A percentile compares a stretch with the other conserved stretches of the same genome.
phyloP scores from a whole-genome alignment of 2,113 vertebrate genomes.

The Suncus etruscus region DNA sequence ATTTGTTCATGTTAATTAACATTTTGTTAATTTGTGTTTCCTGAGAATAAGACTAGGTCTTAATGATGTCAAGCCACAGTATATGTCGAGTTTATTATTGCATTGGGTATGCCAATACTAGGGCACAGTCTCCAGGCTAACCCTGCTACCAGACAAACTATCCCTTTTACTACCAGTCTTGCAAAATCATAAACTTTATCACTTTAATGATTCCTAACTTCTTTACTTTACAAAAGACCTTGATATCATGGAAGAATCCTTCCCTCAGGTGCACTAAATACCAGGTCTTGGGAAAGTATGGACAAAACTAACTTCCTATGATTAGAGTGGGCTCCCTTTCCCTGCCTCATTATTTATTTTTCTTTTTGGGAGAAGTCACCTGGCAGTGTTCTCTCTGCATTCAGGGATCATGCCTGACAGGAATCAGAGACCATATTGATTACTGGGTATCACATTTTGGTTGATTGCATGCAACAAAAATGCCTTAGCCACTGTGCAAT shows the following conservation, averaged over 20 bases:
- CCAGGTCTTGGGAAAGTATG: too few relatives aligned
- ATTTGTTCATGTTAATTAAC: background rate
- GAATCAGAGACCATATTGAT: too few relatives aligned
- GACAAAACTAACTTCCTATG: background rate
- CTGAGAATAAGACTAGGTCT: background rate
- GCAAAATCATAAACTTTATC: background rate
- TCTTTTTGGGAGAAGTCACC: too few relatives aligned
- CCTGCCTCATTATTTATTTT: background rate
- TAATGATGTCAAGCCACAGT: too few relatives aligned
- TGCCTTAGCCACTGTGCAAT: too few relatives aligned
- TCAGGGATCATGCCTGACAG: too few relatives aligned
- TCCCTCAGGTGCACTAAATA: too few relatives aligned
- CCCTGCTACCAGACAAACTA: background rate
- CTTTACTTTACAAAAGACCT: background rate
- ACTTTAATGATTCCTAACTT: background rate
- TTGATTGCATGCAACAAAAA: too few relatives aligned
- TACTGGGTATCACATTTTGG: too few relatives aligned
- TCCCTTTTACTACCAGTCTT: background rate
- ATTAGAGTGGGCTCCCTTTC: background rate
- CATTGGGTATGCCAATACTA: background rate
- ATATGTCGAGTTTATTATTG: background rate
- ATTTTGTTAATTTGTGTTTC: background rate
- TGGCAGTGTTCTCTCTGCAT: too few relatives aligned
- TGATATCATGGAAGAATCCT: background rate
- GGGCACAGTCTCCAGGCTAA: background rate